Evolutionary conservation across 2,797 vertebrate species (phyloP), one percentile per base, ranked within the genome.

Genomic region (Chromobotia macracanthus): DNA sequence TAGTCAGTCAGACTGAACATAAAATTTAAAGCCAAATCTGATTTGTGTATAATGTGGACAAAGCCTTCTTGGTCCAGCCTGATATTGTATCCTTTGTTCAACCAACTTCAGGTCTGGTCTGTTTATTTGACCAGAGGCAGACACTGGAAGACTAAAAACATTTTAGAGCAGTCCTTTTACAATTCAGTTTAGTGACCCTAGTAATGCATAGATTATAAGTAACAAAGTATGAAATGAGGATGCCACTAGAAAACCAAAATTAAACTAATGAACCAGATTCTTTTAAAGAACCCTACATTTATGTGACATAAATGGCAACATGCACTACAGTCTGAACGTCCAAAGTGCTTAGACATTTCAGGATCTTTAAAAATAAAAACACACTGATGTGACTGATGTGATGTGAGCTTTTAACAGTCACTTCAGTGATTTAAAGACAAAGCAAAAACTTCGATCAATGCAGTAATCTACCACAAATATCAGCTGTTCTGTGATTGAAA

Each of bases 401-500:
- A 41, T 15, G 38, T 41, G 15, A 38, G 28, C 41, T 21, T 60
- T 51, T 67, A 71, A 63, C 46, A 5, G 68, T 48, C 48, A 53
- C 58, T 78, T 50, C 67, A 75, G 28, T 25, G 67, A 19, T 23
- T 13, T 25, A 48, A 69, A 51, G 28, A 63, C 2, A 64, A 61
- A 60, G 55, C 18, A 35, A 60, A 60, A 25, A 28, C 58, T 31
- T 19, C 61, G 60, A 79, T 72, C 69, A 79, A 65, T 72, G 77
- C 77, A n/a, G 69, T 35, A 65, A 79, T 72, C 70, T 65, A 51
- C 60, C 61, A 68, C 31, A 71, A 41, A 63, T 71, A 63, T 71
- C 38, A 72, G 51, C 35, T 72, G 58, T 46, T 55, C 28, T 79
- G 23, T 66, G 60, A 66, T 79, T 79, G 77, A 79, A 79, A 79